Conservation (phyloP, 2,113 vertebrate species). For the Nycticebus coucang region DNA sequence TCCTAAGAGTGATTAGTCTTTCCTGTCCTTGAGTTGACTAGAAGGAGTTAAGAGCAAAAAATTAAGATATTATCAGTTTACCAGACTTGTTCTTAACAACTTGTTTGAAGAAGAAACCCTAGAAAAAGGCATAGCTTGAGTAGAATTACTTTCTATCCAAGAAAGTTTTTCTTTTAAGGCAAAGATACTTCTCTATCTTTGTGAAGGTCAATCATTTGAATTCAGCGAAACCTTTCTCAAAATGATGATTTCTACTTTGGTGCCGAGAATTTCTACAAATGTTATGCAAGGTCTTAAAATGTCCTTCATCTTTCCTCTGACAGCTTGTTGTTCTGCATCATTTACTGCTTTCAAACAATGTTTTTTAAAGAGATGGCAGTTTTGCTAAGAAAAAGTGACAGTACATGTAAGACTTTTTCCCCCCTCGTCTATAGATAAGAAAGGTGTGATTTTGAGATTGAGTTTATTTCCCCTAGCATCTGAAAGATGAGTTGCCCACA, state of each 20-base stretch:
- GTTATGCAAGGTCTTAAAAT: conserved; percentile 67
- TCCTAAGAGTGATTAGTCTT: not conserved
- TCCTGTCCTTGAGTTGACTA: not conserved
- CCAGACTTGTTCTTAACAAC: not conserved
- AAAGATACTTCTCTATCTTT: not conserved
- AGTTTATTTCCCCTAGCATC: conserved; percentile 71
- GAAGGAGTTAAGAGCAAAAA: not conserved
- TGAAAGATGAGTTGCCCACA: conserved; percentile 31
- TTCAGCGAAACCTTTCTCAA: not conserved
- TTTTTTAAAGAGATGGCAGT: conserved; percentile 70
- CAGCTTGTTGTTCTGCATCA: conserved; percentile 75
- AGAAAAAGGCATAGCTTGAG: not conserved
- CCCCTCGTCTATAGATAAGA: conserved; percentile 50
- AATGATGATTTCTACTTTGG: conserved; percentile 40
- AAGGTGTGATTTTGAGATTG: conserved; percentile 80
- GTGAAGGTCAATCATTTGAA: not conserved
- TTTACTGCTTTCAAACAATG: conserved; percentile 75
- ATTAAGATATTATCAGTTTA: not conserved
- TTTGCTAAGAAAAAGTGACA: conserved; percentile 79
- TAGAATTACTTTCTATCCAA: not conserved
- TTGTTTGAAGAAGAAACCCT: not conserved
- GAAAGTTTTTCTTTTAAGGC: not conserved
- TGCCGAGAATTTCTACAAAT: conserved; percentile 55
- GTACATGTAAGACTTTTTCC: conserved; percentile 57
- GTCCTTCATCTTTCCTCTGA: conserved; percentile 64